A percentile compares a stretch with the other conserved stretches of the same genome.
Conservation (phyloP, 2,113 vertebrate genomes). For the Antennarius striatus region DNA sequence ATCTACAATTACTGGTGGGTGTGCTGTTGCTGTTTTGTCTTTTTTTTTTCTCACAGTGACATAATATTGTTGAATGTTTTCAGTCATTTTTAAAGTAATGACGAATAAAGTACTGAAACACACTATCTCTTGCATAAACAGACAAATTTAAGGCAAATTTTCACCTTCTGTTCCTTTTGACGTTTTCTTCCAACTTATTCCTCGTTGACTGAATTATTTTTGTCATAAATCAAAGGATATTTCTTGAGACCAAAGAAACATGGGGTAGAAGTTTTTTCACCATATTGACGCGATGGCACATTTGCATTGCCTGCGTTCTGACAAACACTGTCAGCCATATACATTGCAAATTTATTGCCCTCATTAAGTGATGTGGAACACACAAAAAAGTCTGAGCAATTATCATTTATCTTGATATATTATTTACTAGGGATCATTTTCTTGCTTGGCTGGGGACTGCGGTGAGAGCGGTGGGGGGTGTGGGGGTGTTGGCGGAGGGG, state of each 20-base stretch:
- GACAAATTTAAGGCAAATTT: too few relatives aligned
- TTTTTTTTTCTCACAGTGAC: neutral
- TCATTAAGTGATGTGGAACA: constrained; percentile 91
- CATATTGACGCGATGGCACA: constrained; percentile 36
- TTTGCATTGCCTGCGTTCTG: constrained; percentile 63
- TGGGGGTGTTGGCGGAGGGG: constrained; percentile 66
- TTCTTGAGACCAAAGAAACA: neutral
- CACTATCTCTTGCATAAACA: neutral
- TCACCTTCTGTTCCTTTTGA: neutral
- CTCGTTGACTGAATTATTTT: neutral
- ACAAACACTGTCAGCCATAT: constrained; percentile 90
- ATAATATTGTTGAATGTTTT: constrained; percentile 1
- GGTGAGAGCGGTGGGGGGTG: constrained; percentile 78
- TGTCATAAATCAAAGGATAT: neutral
- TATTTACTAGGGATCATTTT: constrained; percentile 97
- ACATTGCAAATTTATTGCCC: constrained; percentile 97
- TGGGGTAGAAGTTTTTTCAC: constrained; percentile 35
- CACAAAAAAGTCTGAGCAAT: constrained; percentile 87
- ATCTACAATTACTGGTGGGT: constrained; percentile 37
- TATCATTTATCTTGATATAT: constrained; percentile 99
- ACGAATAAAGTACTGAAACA: neutral
- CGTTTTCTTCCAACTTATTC: neutral
- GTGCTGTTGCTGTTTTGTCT: constrained; percentile 20
- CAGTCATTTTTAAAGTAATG: neutral
- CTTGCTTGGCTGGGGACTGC: constrained; percentile 84